These are phyloP conservation scores for Habroteleia sp. DNA, from an alignment of 2,888 invertebrate genomes.

Conservation along the genomic window DNA sequence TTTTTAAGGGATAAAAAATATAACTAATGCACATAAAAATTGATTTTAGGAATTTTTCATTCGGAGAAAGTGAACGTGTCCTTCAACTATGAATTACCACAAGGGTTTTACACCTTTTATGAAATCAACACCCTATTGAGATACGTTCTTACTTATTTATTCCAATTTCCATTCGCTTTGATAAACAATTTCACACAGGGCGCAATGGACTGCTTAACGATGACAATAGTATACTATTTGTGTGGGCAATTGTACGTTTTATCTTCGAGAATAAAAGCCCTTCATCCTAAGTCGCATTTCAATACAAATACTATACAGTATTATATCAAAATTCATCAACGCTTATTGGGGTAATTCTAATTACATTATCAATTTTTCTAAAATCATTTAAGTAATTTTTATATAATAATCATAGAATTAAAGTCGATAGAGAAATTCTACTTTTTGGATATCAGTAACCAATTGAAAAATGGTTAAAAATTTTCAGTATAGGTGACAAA, in stretches of 20 bases:
- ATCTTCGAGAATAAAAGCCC: slow-evolving; percentile 59
- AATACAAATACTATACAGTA: background rate
- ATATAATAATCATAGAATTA: too few species aligned
- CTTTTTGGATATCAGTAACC: too few species aligned
- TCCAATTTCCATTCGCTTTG: slow-evolving; percentile 68
- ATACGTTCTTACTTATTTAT: slow-evolving; percentile 66
- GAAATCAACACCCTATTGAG: slow-evolving; percentile 64
- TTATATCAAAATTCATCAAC: slow-evolving; percentile 29
- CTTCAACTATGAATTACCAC: slow-evolving; percentile 63
- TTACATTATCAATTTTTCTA: too few species aligned
- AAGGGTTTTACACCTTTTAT: slow-evolving; percentile 68
- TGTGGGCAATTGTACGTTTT: slow-evolving; percentile 69
- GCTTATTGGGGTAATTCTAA: slow-evolving; percentile 23
- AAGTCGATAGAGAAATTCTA: too few species aligned
- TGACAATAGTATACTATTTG: slow-evolving; percentile 70
- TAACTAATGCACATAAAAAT: too few species aligned
- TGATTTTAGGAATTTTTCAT: slow-evolving; percentile 21
- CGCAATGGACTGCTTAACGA: slow-evolving; percentile 69
- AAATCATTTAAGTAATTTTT: too few species aligned
- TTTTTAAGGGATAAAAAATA: too few species aligned
- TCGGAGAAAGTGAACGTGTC: background rate
- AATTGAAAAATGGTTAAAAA: too few species aligned
- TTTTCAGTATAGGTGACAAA: slow-evolving; percentile 48
- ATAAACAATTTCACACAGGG: slow-evolving; percentile 69
- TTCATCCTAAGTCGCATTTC: background rate